A percentile compares a stretch with the other conserved stretches of the same genome.
phyloP scores from a whole-genome alignment of 2,888 invertebrate species.

The Pomacea canaliculata region DNA sequence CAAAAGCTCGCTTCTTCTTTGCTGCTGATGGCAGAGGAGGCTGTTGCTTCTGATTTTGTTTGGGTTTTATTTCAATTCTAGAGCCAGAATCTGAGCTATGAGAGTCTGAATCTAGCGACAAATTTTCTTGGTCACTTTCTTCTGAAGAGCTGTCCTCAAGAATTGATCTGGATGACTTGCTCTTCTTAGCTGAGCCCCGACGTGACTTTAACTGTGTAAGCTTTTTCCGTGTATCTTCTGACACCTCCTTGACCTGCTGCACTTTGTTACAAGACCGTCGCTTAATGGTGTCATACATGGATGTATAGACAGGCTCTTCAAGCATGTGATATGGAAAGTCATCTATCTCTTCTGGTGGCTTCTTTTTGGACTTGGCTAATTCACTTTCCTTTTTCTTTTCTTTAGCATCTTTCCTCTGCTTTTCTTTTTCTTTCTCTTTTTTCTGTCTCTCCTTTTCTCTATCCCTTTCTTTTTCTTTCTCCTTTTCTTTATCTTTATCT shows the following conservation, averaged over 20 bases:
- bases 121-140: slow-evolving; percentile 4
- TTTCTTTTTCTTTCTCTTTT: slow-evolving; percentile 38
- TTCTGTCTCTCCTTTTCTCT: slow-evolving; percentile 35
- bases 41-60: slow-evolving; percentile 5
- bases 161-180: slow-evolving; percentile 14
- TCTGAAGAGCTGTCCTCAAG: slow-evolving; percentile 25
- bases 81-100: slow-evolving; percentile 18
- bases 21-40: not conserved
- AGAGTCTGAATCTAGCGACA: slow-evolving; percentile 19
- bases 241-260: slow-evolving; percentile 6
- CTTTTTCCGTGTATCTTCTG: slow-evolving; percentile 13
- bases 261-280: slow-evolving; percentile 18
- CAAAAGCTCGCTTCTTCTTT: slow-evolving; percentile 29
- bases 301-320: slow-evolving; percentile 80
- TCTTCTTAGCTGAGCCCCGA: slow-evolving; percentile 6
- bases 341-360: slow-evolving; percentile 35
- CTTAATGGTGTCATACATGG: slow-evolving; percentile 86
- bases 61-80: not conserved
- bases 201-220: slow-evolving; percentile 8
- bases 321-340: slow-evolving; percentile 38
- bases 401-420: slow-evolving; percentile 35
- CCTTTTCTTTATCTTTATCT: slow-evolving; percentile 16
- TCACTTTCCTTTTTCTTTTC: slow-evolving; percentile 27
- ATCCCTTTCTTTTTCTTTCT: slow-evolving; percentile 19
- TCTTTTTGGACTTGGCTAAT: slow-evolving; percentile 15